A percentile compares a stretch with the other conserved stretches of the same genome.
Conservation (phyloP, 1,140 invertebrate genomes). For the Brachionus angularis region DNA sequence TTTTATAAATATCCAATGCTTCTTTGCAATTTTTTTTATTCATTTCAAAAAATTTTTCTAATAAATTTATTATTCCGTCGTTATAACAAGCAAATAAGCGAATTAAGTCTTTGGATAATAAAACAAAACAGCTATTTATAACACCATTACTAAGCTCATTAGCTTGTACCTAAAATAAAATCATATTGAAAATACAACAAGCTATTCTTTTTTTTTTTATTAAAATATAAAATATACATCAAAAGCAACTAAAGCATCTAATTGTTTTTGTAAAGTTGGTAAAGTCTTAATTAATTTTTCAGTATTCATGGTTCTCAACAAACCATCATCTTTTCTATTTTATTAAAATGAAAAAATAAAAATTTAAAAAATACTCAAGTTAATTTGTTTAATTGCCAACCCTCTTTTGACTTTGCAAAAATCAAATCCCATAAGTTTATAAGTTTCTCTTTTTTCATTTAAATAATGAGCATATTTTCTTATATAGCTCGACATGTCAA, state of each 20-base stretch:
- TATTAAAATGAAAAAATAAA: conserved; percentile 39
- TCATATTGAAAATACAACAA: no score
- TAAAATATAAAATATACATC: no score
- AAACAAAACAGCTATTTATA: conserved; percentile 96
- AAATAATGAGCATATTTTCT: conserved; percentile 95
- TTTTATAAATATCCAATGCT: conserved; percentile 96
- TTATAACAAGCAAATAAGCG: conserved; percentile 98
- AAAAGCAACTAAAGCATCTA: conserved; percentile 92
- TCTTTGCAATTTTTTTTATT: conserved; percentile 95
- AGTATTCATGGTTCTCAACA: conserved; percentile 89
- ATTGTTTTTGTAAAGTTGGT: conserved; percentile 86
- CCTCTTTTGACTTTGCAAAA: conserved; percentile 99
- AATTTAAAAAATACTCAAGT: conserved; percentile 28
- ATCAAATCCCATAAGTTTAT: conserved; percentile 95
- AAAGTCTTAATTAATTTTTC: conserved; percentile 95
- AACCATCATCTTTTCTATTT: conserved; percentile 88
- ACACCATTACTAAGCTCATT: conserved; percentile 96
- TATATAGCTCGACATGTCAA: conserved; percentile 99
- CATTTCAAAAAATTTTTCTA: conserved; percentile 96
- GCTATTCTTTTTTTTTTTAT: neutral
- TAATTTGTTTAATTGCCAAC: conserved; percentile 61
- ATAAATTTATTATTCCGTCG: conserved; percentile 96
- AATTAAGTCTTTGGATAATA: conserved; percentile 96
- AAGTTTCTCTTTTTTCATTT: conserved; percentile 96
- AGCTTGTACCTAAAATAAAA: no score